Percentiles rank a stretch among this genome's conserved stretches.
Conservation (phyloP, 2,888 invertebrate species). For the Drosophila colorata region DNA sequence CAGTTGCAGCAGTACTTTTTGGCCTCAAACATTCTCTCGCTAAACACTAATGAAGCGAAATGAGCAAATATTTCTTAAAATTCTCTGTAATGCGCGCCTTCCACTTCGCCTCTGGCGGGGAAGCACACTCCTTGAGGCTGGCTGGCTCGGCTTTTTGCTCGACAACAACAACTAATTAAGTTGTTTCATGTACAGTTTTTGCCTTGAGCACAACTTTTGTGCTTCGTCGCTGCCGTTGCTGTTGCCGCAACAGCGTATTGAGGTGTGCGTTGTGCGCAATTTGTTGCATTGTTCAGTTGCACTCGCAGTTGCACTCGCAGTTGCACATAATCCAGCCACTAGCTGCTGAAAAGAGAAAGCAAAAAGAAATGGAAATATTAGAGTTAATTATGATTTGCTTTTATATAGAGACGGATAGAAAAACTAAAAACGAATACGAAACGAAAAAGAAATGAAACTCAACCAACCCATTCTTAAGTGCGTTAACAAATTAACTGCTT, state of each 20-base stretch:
- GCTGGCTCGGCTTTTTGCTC: conserved; percentile 47
- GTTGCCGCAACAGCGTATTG: conserved; percentile 53
- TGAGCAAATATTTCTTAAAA: conserved; percentile 73
- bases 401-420: not conserved
- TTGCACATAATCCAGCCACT: conserved; percentile 36
- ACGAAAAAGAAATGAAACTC: not conserved
- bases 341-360: conserved; percentile 22
- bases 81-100: conserved; percentile 37
- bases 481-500: conserved; percentile 32
- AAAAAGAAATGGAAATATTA: conserved; percentile 23
- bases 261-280: conserved; percentile 61
- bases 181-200: conserved; percentile 76
- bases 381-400: conserved; percentile 59
- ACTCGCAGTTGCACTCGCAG: conserved; percentile 37
- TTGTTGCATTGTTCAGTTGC: conserved; percentile 72
- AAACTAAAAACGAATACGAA: not conserved
- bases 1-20: conserved; percentile 35
- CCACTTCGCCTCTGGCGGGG: conserved; percentile 2
- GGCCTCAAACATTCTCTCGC: conserved; percentile 61
- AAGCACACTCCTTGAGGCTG: conserved; percentile 21
- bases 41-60: conserved; percentile 76
- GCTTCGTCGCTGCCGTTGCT: conserved; percentile 52
- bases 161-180: conserved; percentile 77
- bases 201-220: conserved; percentile 70
- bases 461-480: conserved; percentile 16